A percentile compares a stretch with the other conserved stretches of the same genome.
Conservation (phyloP, 2,888 invertebrate species). For the Hydraecia micacea region DNA sequence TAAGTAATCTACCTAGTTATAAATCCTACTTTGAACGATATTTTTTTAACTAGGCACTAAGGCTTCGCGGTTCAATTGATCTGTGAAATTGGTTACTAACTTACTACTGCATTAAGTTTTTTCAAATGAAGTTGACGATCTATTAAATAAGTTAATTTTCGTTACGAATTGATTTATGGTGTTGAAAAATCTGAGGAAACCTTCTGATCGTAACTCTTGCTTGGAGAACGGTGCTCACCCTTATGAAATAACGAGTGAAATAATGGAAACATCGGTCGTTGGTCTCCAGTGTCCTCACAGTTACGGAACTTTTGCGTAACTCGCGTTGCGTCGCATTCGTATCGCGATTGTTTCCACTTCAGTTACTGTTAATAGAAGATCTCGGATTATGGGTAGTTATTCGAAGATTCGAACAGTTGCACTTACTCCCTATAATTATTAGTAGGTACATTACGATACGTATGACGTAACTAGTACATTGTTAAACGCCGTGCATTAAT, state of each 20-base stretch:
- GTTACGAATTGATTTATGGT: slow-evolving; percentile 24
- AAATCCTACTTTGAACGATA: background rate
- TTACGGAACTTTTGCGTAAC: slow-evolving; percentile 69
- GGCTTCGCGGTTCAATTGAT: background rate
- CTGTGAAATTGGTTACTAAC: slow-evolving; percentile 2
- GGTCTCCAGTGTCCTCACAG: slow-evolving; percentile 37
- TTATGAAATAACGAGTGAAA: slow-evolving; percentile 64
- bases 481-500: too few relatives aligned
- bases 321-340: slow-evolving; percentile 53
- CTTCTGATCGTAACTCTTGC: slow-evolving; percentile 18
- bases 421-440: background rate
- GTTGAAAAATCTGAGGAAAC: slow-evolving; percentile 48
- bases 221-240: slow-evolving; percentile 25
- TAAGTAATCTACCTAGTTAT: too few relatives aligned
- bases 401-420: background rate
- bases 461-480: too few relatives aligned
- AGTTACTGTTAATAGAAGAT: slow-evolving; percentile 50
- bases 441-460: background rate
- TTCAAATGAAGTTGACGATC: background rate
- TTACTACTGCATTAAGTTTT: background rate
- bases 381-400: slow-evolving; percentile 23
- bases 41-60: background rate
- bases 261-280: slow-evolving; percentile 53
- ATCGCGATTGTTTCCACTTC: slow-evolving; percentile 67
- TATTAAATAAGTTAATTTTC: slow-evolving; percentile 1